These are phyloP conservation scores for Parnassius apollo DNA, from an alignment of 2,888 invertebrate species.

Conservation along the genomic window DNA sequence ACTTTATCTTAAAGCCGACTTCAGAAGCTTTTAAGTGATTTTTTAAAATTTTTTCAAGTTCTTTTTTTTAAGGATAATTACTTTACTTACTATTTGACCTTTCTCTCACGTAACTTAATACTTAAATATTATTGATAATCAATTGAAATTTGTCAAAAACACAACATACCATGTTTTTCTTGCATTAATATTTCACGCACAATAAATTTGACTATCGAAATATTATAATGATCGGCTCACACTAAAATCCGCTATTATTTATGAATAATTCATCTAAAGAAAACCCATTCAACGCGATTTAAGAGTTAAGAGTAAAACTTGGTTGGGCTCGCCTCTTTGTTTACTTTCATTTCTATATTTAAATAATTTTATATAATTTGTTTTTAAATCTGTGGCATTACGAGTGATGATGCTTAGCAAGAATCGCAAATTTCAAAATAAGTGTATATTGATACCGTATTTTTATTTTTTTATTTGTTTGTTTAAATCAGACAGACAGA, in stretches of 20 bases:
- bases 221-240: conserved; percentile 22
- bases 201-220: conserved; percentile 17
- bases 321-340: conserved; percentile 12
- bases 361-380: conserved; percentile 17
- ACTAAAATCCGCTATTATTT: conserved; percentile 14
- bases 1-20: too few species aligned
- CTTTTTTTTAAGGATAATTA: too few species aligned
- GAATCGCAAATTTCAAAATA: neutral
- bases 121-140: neutral
- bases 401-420: neutral
- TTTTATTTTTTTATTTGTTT: too few species aligned
- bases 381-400: conserved; percentile 11
- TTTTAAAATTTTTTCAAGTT: too few species aligned
- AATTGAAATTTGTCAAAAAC: neutral
- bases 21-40: too few species aligned
- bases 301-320: conserved; percentile 7
- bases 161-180: neutral
- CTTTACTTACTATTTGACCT: neutral
- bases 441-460: too few species aligned
- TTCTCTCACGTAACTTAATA: neutral
- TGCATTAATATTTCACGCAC: conserved; percentile 1
- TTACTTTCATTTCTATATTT: conserved; percentile 20
- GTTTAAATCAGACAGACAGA: too few species aligned
- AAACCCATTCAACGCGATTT: conserved; percentile 20
- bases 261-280: conserved; percentile 23